Evolutionary conservation across 2,888 invertebrate species (phyloP), one percentile per base, ranked within the genome.

Genomic region (Drosophila meridionalis): DNA sequence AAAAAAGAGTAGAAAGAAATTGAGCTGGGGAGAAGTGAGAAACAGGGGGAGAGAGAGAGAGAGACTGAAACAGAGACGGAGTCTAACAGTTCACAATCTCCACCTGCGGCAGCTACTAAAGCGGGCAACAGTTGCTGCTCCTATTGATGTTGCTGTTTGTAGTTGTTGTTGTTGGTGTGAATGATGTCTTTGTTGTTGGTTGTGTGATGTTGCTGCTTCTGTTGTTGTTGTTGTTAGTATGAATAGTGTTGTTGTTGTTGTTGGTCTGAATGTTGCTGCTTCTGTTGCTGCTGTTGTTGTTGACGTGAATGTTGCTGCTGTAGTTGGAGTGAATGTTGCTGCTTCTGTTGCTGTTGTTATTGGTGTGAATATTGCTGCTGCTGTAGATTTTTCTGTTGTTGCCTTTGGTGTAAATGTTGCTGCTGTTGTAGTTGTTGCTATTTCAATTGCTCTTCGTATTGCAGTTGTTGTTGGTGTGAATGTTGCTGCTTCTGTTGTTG

Each of bases 61-160:
- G 56, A 48, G 9, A 48, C 3, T 7, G 42, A 30, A 12, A 40
- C 20, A 20, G 6, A 26, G 26, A 34, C 9, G 38, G 36, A 57
- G 74, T 58, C 61, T 55, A 62, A 47, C 69, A 82, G 82, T 55
- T 70, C 73, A 75, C 75, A 73, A 80, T 71, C 82, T 76, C 47
- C 28, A 78, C 75, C 69, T 47, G 61, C 32, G 48, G 77, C 73
- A 40, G 66, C 45, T 56, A 53, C 34, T 58, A 38, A 53, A 56
- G 70, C 61, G 69, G 56, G 43, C 69, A 71, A 58, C 61, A 55
- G 57, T 64, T 53, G 57, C 56, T 64, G 28, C 20, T 50, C 32
- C 50, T 59, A 26, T 26, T 53, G 45, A 50, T 65, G 55, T 60
- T 71, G 73, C 55, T 61, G 62, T n/a, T n/a, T 42, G n/a, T 36